phyloP scores from a whole-genome alignment of 2,113 vertebrate genomes.

The Pangasianodon gigas region DNA sequence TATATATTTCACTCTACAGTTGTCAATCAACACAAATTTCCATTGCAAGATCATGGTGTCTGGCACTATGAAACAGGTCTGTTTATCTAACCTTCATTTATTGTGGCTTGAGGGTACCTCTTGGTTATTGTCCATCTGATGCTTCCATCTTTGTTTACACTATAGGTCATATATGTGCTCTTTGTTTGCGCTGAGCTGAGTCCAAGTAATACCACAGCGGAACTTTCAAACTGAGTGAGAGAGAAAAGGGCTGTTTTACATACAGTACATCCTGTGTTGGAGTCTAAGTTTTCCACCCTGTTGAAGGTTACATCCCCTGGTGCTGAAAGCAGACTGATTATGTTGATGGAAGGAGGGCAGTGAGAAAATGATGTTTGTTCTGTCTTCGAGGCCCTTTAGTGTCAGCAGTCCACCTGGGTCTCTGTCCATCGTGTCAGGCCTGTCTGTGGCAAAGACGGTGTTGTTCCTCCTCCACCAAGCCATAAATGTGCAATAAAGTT shows the following conservation, averaged over 20 bases:
- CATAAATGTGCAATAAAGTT: slow-evolving; percentile 73
- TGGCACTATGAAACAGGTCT: background rate
- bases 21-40: background rate
- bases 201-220: slow-evolving; percentile 10
- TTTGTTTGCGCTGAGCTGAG: slow-evolving; percentile 16
- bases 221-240: slow-evolving; percentile 19
- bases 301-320: slow-evolving; percentile 22
- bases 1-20: background rate
- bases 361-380: slow-evolving; percentile 14
- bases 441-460: slow-evolving; percentile 58
- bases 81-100: slow-evolving; percentile 16
- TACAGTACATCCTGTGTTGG: slow-evolving; percentile 11
- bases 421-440: slow-evolving; percentile 41
- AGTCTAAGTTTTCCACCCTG: slow-evolving; percentile 20
- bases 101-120: slow-evolving; percentile 2
- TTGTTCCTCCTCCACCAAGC: slow-evolving; percentile 66
- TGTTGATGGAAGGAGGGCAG: slow-evolving; percentile 13
- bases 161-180: slow-evolving; percentile 4
- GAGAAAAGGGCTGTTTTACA: slow-evolving; percentile 30
- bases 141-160: slow-evolving; percentile 22
- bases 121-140: slow-evolving; percentile 14
- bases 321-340: slow-evolving; percentile 19
- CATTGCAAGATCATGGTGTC: background rate
- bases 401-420: slow-evolving; percentile 27
- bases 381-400: slow-evolving; percentile 6